phyloP scores from a whole-genome alignment of 2,113 vertebrate genomes.

The Nematolebias whitei region DNA sequence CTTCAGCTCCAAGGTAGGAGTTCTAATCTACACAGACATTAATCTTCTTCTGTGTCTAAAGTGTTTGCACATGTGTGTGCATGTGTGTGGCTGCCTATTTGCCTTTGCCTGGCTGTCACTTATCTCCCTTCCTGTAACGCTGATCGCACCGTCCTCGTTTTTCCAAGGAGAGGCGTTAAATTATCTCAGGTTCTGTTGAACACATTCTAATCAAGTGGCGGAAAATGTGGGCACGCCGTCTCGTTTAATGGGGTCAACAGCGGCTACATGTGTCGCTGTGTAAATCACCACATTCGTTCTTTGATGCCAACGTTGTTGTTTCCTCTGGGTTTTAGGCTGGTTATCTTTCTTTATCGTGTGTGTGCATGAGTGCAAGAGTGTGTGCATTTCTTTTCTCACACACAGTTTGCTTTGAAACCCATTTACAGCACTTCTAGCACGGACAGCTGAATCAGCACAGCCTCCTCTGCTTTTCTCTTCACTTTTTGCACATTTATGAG shows the following conservation, averaged over 20 bases:
- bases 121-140: conserved; percentile 40
- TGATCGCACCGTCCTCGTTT: conserved; percentile 47
- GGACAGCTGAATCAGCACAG: conserved; percentile 66
- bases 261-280: conserved; percentile 25
- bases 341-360: conserved; percentile 34
- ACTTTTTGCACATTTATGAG: conserved; percentile 50
- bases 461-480: conserved; percentile 31
- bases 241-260: conserved; percentile 67
- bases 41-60: conserved; percentile 22
- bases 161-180: conserved; percentile 49
- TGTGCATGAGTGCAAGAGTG: conserved; percentile 2
- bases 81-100: conserved; percentile 27
- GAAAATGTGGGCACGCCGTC: conserved; percentile 57
- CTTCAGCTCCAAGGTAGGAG: conserved; percentile 16
- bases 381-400: conserved; percentile 30
- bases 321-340: conserved; percentile 12
- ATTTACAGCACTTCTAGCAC: conserved; percentile 36
- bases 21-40: conserved; percentile 42
- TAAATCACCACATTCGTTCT: conserved; percentile 39
- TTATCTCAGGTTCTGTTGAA: conserved; percentile 56
- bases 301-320: conserved; percentile 16
- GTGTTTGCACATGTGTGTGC: conserved; percentile 25
- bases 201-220: conserved; percentile 63
- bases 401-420: conserved; percentile 35
- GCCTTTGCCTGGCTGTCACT: conserved; percentile 42